phyloP scores from a whole-genome alignment of 2,113 vertebrate species.

The Phaethornis superciliosus region DNA sequence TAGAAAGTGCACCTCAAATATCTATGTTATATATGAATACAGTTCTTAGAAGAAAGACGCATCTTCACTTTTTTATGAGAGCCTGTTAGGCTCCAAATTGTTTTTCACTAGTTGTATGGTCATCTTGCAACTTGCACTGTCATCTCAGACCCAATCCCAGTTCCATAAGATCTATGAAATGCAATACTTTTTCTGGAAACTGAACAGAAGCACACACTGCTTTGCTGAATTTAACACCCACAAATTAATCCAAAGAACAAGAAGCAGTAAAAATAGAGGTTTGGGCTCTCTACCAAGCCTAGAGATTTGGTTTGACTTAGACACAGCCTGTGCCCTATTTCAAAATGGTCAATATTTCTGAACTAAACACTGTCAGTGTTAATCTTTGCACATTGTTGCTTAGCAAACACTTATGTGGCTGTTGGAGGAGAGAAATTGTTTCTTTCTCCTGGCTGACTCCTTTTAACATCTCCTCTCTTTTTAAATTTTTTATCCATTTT shows the following conservation, averaged over 20 bases:
- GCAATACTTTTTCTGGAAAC: rapidly evolving
- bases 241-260: background rate
- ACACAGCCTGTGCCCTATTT: background rate
- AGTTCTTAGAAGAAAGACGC: background rate
- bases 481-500: background rate
- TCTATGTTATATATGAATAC: background rate
- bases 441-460: background rate
- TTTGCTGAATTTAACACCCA: background rate
- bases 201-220: background rate
- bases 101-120: background rate
- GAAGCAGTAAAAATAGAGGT: background rate
- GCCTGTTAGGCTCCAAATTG: background rate
- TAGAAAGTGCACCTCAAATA: background rate
- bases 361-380: background rate
- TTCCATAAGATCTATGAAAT: background rate
- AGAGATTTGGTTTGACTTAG: background rate
- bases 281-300: background rate
- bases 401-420: background rate
- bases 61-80: background rate
- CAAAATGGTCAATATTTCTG: background rate
- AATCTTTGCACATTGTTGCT: background rate
- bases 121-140: background rate
- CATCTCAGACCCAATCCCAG: background rate
- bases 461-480: background rate
- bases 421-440: background rate